Conservation (phyloP, 2,797 vertebrate species). For the Myotis planiceps region DNA sequence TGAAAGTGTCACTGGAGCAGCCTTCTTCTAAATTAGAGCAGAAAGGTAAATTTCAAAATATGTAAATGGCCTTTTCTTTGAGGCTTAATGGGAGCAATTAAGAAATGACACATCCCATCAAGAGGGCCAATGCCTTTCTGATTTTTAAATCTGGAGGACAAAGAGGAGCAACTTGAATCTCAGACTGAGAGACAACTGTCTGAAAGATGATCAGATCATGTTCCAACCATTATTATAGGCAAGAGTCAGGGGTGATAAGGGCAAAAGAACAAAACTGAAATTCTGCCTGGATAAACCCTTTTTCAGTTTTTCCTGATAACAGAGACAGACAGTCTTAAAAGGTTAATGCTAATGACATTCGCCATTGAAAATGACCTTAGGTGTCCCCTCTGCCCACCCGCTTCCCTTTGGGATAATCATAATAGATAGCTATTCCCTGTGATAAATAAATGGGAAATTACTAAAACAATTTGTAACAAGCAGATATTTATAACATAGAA, state of each 20-base stretch:
- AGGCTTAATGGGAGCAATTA: not conserved
- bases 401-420: slow-evolving; percentile 57
- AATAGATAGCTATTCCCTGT: slow-evolving; percentile 75
- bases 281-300: slow-evolving; percentile 16
- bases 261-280: slow-evolving; percentile 18
- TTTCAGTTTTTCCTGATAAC: slow-evolving; percentile 64
- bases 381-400: slow-evolving; percentile 56
- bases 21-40: not conserved
- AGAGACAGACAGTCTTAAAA: slow-evolving; percentile 74
- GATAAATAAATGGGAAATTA: slow-evolving; percentile 76
- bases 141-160: slow-evolving; percentile 10
- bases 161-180: not conserved
- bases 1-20: not conserved
- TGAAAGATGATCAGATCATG: not conserved
- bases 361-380: slow-evolving; percentile 80
- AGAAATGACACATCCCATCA: not conserved
- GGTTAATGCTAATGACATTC: slow-evolving; percentile 79
- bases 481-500: slow-evolving; percentile 63
- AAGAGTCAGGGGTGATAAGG: slow-evolving; percentile 45
- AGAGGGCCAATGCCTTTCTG: not conserved
- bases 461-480: slow-evolving; percentile 77
- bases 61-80: not conserved
- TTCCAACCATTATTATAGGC: slow-evolving; percentile 13
- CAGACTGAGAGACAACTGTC: not conserved
- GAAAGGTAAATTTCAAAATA: not conserved